These are phyloP conservation scores for Clarias gariepinus DNA, from an alignment of 2,113 vertebrate genomes.

Conservation along the genomic window DNA sequence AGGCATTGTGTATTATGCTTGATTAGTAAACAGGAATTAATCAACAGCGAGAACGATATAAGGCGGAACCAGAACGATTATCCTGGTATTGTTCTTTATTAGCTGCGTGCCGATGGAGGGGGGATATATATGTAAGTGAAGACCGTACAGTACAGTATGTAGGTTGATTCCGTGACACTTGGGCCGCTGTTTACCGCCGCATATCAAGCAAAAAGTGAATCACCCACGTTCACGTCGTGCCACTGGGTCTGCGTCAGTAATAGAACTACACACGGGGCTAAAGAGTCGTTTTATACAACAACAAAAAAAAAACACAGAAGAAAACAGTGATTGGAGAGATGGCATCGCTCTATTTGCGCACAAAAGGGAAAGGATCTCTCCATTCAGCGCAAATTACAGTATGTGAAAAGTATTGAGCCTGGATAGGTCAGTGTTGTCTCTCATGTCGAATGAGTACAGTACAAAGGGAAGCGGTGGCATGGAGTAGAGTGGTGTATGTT, in stretches of 20 bases:
- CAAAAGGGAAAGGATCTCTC: constrained; percentile 15
- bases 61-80: constrained; percentile 36
- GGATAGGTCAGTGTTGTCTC: constrained; percentile 28
- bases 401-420: background rate
- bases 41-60: constrained; percentile 33
- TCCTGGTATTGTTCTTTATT: constrained; percentile 27
- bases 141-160: background rate
- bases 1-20: constrained; percentile 34
- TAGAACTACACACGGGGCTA: background rate
- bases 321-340: constrained; percentile 10
- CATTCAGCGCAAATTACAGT: background rate
- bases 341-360: constrained; percentile 11
- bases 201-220: constrained; percentile 26
- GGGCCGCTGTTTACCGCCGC: constrained; percentile 14
- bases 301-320: background rate
- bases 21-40: constrained; percentile 46
- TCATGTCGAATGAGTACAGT: constrained; percentile 15
- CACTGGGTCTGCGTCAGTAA: constrained; percentile 26
- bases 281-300: constrained; percentile 5
- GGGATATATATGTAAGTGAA: background rate
- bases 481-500: constrained; percentile 34
- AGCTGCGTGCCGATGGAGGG: background rate
- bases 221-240: constrained; percentile 23
- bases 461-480: constrained; percentile 29
- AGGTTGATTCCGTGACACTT: constrained; percentile 13